These are phyloP conservation scores for Hippoglossus stenolepis DNA, from an alignment of 2,113 vertebrate species.

Conservation along the genomic window DNA sequence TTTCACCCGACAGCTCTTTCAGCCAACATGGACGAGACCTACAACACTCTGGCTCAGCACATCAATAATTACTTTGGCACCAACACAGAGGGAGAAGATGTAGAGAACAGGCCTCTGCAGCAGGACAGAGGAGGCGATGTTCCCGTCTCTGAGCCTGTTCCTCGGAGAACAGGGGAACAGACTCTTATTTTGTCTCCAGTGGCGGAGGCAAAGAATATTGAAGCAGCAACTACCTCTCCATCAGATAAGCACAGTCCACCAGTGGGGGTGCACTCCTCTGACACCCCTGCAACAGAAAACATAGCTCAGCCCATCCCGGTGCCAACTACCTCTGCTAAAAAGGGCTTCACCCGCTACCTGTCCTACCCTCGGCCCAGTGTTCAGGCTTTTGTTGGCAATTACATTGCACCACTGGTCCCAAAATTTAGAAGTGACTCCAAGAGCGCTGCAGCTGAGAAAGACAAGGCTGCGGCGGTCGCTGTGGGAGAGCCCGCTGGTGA, in stretches of 20 bases:
- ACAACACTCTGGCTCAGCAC: conserved; percentile 88
- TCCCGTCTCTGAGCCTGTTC: conserved; percentile 9
- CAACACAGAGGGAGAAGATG: conserved; percentile 71
- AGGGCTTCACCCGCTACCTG: conserved; percentile 91
- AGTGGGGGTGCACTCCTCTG: conserved; percentile 1
- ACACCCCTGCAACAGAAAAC: conserved; percentile 14
- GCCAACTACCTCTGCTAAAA: conserved; percentile 83
- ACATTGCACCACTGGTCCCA: conserved; percentile 91
- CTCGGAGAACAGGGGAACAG: conserved; percentile 19
- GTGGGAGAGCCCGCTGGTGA: conserved; percentile 42
- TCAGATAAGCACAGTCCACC: conserved; percentile 23
- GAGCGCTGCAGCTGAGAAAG: conserved; percentile 66
- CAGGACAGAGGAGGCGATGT: conserved; percentile 44
- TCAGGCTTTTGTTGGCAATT: conserved; percentile 94
- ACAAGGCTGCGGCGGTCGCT: conserved; percentile 38
- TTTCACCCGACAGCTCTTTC: conserved; percentile 86
- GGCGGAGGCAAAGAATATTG: conserved; percentile 51
- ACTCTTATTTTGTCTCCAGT: conserved; percentile 60
- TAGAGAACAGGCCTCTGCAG: conserved; percentile 18
- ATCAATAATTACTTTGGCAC: conserved; percentile 90
- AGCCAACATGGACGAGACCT: conserved; percentile 92
- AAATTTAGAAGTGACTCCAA: conserved; percentile 88
- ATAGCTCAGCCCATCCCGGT: conserved; percentile 16
- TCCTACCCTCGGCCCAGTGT: conserved; percentile 91
- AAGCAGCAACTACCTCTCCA: conserved; percentile 25